These are phyloP conservation scores for Euclidia mi DNA, from an alignment of 2,888 invertebrate genomes.

Conservation along the genomic window DNA sequence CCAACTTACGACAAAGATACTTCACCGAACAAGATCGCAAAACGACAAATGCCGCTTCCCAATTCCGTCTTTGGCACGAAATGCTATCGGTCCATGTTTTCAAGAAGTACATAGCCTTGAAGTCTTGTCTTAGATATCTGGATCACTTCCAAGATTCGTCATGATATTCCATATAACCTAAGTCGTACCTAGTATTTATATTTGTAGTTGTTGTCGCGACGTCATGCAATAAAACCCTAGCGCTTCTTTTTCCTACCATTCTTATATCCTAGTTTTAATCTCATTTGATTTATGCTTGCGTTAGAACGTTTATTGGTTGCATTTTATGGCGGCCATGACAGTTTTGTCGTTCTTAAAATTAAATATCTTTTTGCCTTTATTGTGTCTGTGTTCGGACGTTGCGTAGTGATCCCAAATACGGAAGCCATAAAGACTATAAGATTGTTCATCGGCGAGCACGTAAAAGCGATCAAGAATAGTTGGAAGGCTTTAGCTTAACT, in stretches of 20 bases:
- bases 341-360: conserved; percentile 6
- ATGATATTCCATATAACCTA: conserved; percentile 36
- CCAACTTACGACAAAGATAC: conserved; percentile 20
- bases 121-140: conserved; percentile 60
- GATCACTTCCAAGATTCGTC: conserved; percentile 71
- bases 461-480: neutral
- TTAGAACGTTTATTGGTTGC: conserved; percentile 39
- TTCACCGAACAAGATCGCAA: conserved; percentile 15
- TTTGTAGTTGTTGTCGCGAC: conserved; percentile 55
- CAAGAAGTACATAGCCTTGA: conserved; percentile 70
- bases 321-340: conserved; percentile 14
- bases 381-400: neutral
- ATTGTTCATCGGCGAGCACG: too few relatives aligned
- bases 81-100: conserved; percentile 53
- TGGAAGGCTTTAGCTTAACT: too few relatives aligned
- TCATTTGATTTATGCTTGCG: conserved; percentile 45
- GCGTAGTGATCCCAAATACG: neutral
- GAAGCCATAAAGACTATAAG: too few relatives aligned
- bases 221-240: conserved; percentile 60
- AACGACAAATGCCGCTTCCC: conserved; percentile 22
- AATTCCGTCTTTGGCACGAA: conserved; percentile 48
- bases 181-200: conserved; percentile 22
- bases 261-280: conserved; percentile 48
- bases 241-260: conserved; percentile 46
- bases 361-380: conserved; percentile 6